A percentile compares a stretch with the other conserved stretches of the same genome.
These are phyloP conservation scores for Austrolebias charrua DNA, from an alignment of 2,797 vertebrate genomes.

Conservation along the genomic window DNA sequence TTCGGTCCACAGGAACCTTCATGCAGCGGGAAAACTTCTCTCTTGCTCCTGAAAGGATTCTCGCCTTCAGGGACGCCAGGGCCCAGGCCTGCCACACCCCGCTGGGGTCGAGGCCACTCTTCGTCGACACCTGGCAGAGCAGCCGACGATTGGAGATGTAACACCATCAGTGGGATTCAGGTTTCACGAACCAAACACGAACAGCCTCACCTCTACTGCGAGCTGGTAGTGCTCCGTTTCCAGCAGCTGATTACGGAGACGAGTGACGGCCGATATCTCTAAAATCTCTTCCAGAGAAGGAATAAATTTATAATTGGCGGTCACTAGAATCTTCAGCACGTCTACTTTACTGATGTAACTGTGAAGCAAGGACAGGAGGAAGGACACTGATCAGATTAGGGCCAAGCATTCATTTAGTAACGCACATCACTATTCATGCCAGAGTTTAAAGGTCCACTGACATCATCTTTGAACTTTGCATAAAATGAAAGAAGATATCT, in stretches of 20 bases:
- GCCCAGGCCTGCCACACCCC: slow-evolving; percentile 98
- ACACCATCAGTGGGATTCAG: background rate
- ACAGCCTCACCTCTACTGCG: slow-evolving; percentile 89
- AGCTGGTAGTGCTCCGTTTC: slow-evolving; percentile 95
- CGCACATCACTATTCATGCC: too few species aligned
- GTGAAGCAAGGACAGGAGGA: slow-evolving; percentile 13
- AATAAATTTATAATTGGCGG: slow-evolving; percentile 90
- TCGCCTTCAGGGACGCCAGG: slow-evolving; percentile 91
- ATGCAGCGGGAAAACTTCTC: slow-evolving; percentile 92
- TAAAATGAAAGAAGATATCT: too few species aligned
- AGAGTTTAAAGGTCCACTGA: too few species aligned
- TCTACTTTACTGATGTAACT: slow-evolving; percentile 99
- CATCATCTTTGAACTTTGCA: too few species aligned
- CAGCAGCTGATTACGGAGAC: slow-evolving; percentile 91
- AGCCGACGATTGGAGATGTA: background rate
- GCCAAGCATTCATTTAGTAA: too few species aligned
- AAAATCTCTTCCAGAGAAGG: slow-evolving; percentile 95
- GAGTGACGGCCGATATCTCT: slow-evolving; percentile 87
- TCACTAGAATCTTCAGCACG: slow-evolving; percentile 91
- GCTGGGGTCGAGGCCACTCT: slow-evolving; percentile 91
- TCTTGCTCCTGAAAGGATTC: slow-evolving; percentile 85
- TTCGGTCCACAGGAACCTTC: slow-evolving; percentile 89
- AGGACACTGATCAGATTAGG: background rate
- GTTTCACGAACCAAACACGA: background rate
- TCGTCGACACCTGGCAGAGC: slow-evolving; percentile 89